phyloP scores from a whole-genome alignment of 2,888 invertebrate genomes.

The Mesochorus sp. region DNA sequence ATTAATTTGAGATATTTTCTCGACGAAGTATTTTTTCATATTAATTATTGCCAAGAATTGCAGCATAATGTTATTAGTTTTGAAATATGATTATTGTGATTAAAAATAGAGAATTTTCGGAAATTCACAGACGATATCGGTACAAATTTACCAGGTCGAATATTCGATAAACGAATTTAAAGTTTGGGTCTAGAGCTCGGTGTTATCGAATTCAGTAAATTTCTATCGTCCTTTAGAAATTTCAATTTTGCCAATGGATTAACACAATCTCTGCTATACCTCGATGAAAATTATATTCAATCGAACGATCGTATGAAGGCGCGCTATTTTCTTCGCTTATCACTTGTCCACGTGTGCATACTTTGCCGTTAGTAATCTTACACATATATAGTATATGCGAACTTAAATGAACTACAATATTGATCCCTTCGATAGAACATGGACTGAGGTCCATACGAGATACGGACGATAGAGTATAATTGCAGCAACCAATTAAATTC shows the following conservation, averaged over 20 bases:
- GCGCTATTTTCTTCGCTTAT: neutral
- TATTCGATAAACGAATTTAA: no score
- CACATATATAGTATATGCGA: neutral
- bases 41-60: no score
- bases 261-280: neutral
- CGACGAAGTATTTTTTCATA: neutral
- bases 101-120: no score
- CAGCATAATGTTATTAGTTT: no score
- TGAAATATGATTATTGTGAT: no score
- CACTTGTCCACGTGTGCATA: neutral
- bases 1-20: neutral
- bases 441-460: constrained; percentile 32
- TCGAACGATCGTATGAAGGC: neutral
- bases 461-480: constrained; percentile 43
- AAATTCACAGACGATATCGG: no score
- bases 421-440: constrained; percentile 1
- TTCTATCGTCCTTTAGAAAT: neutral
- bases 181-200: neutral
- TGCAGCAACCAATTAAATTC: constrained; percentile 64
- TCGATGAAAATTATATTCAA: neutral
- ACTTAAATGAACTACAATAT: constrained; percentile 12
- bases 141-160: no score
- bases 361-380: neutral
- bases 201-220: neutral
- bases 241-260: constrained; percentile 1